Evolutionary conservation across 2,797 vertebrate species (phyloP).

Genomic region (Micromesistius poutassou): DNA sequence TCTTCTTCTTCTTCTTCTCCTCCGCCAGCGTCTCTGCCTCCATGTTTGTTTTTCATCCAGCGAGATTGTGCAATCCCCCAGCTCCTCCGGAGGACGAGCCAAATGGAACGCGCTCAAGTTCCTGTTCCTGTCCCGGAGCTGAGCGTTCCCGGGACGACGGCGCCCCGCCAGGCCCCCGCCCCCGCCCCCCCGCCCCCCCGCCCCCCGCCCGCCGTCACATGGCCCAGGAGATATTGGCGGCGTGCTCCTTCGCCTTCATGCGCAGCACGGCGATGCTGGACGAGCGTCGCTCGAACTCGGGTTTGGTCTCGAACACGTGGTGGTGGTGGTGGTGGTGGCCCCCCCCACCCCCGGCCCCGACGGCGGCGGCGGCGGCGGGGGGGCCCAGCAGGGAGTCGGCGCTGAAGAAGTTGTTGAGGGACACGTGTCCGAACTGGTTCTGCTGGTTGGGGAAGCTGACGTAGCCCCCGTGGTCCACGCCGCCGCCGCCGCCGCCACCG

Average conservation of each 20-base stretch:
- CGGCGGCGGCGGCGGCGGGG: too few species aligned
- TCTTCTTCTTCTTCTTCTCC: too few species aligned
- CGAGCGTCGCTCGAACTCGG: constrained; percentile 93
- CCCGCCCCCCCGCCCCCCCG: too few species aligned
- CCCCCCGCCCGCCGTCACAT: constrained; percentile 76
- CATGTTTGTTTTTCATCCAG: background rate
- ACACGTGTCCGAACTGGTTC: constrained; percentile 92
- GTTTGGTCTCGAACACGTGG: constrained; percentile 92
- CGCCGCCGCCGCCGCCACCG: too few species aligned
- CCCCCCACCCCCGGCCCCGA: too few species aligned
- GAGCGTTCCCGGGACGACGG: background rate
- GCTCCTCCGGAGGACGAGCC: background rate
- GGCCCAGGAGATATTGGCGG: constrained; percentile 98
- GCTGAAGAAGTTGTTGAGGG: constrained; percentile 94
- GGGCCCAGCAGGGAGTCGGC: constrained; percentile 91
- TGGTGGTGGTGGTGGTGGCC: too few species aligned
- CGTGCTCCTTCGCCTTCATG: constrained; percentile 99
- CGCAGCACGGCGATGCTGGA: constrained; percentile 98
- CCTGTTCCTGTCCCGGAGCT: background rate
- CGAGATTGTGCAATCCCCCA: background rate
- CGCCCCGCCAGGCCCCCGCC: too few species aligned
- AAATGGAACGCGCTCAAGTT: background rate
- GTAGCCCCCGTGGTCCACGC: constrained; percentile 81
- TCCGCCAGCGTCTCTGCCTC: background rate
- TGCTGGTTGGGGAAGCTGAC: constrained; percentile 93